Conservation (phyloP, 2,113 vertebrate genomes). For the Furnarius figulus region DNA sequence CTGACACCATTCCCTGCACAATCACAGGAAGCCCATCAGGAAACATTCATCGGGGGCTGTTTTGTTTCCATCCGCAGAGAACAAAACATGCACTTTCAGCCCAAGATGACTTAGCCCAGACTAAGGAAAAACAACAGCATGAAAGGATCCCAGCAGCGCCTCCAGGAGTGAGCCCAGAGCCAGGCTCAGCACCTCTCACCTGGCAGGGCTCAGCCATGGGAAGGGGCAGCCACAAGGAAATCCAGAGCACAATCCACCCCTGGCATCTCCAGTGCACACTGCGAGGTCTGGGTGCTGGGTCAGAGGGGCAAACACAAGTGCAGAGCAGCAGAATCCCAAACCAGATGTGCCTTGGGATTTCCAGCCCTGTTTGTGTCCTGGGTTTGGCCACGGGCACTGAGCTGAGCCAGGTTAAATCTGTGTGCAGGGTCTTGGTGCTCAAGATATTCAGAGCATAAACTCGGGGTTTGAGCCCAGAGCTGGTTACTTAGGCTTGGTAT, state of each 20-base stretch:
- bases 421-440: not conserved
- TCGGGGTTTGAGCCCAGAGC: not conserved
- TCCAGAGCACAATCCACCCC: not conserved
- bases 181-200: not conserved
- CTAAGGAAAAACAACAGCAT: constrained; percentile 54
- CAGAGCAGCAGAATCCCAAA: not conserved
- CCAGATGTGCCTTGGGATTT: not conserved
- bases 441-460: not conserved
- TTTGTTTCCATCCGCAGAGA: constrained; percentile 63
- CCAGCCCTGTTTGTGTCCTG: not conserved
- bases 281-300: not conserved
- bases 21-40: constrained; percentile 66
- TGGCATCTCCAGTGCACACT: not conserved
- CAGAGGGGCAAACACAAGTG: not conserved
- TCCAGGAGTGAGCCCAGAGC: not conserved
- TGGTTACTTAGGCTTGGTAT: not conserved
- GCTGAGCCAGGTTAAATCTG: not conserved
- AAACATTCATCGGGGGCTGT: constrained; percentile 22
- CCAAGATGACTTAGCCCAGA: constrained; percentile 57
- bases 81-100: constrained; percentile 65
- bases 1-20: constrained; percentile 62
- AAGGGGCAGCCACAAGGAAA: not conserved
- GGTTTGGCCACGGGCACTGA: not conserved
- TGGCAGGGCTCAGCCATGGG: not conserved
- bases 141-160: not conserved